Conservation (phyloP, 2,113 vertebrate genomes). For the Xiphophorus hellerii region DNA sequence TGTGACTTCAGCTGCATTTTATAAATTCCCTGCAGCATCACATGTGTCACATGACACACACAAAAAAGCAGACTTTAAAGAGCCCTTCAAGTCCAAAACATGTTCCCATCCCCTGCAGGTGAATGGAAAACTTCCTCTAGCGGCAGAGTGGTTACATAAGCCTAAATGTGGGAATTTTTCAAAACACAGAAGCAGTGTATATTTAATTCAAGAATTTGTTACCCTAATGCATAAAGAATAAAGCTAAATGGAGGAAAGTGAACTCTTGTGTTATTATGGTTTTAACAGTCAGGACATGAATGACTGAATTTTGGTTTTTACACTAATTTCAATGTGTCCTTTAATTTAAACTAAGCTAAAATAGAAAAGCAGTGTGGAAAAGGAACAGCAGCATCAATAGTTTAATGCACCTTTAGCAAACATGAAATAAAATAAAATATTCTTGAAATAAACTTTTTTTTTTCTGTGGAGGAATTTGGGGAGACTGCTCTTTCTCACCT, state of each 20-base stretch:
- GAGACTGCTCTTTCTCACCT: no score
- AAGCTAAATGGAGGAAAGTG: not conserved
- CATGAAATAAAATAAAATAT: no score
- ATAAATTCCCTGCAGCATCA: not conserved
- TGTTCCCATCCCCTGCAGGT: not conserved
- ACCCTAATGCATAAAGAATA: not conserved
- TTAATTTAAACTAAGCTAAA: no score
- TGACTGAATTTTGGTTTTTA: not conserved
- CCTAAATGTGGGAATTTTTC: not conserved
- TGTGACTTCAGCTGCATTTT: slow-evolving; percentile 3
- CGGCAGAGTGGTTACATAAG: not conserved
- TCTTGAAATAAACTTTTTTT: no score
- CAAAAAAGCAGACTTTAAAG: not conserved
- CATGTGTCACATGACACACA: not conserved
- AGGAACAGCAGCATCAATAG: no score
- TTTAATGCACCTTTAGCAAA: no score
- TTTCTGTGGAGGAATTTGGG: no score
- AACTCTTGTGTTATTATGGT: not conserved
- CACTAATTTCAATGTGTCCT: no score
- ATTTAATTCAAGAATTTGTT: not conserved
- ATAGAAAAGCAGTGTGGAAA: no score
- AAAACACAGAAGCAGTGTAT: not conserved
- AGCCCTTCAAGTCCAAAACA: not conserved
- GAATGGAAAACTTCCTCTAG: not conserved
- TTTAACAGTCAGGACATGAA: not conserved